These are phyloP conservation scores for Ips typographus DNA, from an alignment of 1,140 invertebrate genomes.

Conservation along the genomic window DNA sequence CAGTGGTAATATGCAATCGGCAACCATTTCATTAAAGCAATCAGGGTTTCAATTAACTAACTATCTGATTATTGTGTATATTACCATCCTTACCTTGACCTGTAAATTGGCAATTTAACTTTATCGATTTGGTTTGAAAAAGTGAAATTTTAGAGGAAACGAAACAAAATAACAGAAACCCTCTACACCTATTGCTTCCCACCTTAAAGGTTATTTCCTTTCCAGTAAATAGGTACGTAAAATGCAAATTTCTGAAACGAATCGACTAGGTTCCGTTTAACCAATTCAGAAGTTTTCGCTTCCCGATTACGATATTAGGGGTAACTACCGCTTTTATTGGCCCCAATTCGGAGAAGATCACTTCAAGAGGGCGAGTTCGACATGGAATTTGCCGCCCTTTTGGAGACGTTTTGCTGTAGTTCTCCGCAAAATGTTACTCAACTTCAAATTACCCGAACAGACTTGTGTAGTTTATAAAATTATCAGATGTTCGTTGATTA, in stretches of 20 bases:
- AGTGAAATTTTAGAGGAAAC: not conserved
- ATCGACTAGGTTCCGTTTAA: slow-evolving; percentile 14
- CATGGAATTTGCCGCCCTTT: slow-evolving; percentile 5
- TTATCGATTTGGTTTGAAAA: not conserved
- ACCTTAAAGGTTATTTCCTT: slow-evolving; percentile 10
- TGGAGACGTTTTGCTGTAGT: not conserved
- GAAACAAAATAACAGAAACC: not conserved
- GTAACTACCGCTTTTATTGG: slow-evolving; percentile 13
- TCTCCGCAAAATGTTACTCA: too few relatives aligned
- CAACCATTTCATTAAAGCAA: slow-evolving; percentile 7
- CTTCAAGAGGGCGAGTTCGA: slow-evolving; percentile 9
- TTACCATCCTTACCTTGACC: not conserved
- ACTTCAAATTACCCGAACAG: too few relatives aligned
- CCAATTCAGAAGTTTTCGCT: slow-evolving; percentile 13
- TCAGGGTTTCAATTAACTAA: slow-evolving; percentile 8
- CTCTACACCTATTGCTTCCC: not conserved
- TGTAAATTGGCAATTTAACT: not conserved
- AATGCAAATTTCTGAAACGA: slow-evolving; percentile 12
- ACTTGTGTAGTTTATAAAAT: too few relatives aligned
- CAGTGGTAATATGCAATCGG: not conserved
- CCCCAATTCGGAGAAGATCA: slow-evolving; percentile 15
- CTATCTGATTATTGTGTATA: not conserved
- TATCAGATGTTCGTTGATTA: too few relatives aligned
- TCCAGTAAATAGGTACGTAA: slow-evolving; percentile 6
- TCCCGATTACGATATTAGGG: slow-evolving; percentile 18